Conservation (phyloP, 2,113 vertebrate genomes). For the Rhinolophus ferrumequinum region DNA sequence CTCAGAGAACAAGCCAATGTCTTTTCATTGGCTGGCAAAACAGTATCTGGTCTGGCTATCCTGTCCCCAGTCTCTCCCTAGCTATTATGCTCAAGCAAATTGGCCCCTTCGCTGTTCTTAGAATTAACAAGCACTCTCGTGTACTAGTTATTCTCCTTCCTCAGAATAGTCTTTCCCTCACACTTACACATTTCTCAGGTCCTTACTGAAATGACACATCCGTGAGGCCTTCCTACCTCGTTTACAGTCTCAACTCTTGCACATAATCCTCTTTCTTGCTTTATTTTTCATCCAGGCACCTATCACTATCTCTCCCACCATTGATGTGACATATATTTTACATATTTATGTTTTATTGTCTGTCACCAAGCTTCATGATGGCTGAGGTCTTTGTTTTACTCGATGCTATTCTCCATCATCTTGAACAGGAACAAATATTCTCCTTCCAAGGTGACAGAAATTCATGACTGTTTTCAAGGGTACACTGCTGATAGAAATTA, state of each 20-base stretch:
- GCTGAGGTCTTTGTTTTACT: not conserved
- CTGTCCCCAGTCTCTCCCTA: not conserved
- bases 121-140: not conserved
- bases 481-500: not conserved
- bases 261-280: not conserved
- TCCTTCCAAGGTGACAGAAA: not conserved
- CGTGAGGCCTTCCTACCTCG: not conserved
- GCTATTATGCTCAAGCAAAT: not conserved
- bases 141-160: not conserved
- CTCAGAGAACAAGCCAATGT: not conserved
- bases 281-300: not conserved
- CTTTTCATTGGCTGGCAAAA: not conserved
- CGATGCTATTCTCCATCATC: not conserved
- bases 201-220: not conserved
- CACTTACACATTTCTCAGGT: not conserved
- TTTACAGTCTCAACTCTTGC: not conserved
- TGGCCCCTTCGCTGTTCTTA: not conserved
- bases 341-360: not conserved
- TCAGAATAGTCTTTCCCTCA: not conserved
- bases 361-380: not conserved
- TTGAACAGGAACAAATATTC: not conserved
- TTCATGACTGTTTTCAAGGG: slow-evolving; percentile 5
- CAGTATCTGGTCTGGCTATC: not conserved
- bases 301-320: not conserved
- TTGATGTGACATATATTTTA: not conserved